Percentiles rank a stretch among this genome's conserved stretches.
Conservation (phyloP, 2,888 invertebrate species). For the Thymelicus acteon region DNA sequence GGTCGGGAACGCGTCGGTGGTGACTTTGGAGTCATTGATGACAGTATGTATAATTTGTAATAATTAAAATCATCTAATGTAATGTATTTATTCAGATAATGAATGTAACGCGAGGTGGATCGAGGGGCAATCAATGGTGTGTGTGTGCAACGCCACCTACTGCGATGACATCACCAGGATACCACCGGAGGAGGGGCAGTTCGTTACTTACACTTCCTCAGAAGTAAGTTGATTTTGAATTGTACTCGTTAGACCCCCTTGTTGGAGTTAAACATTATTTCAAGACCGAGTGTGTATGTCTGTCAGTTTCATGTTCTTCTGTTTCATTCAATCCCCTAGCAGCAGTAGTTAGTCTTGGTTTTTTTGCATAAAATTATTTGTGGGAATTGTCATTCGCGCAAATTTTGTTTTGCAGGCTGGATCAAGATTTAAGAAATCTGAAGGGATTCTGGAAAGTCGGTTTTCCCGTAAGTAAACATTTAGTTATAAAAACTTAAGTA, state of each 20-base stretch:
- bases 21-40: no score
- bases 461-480: neutral
- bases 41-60: neutral
- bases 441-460: conserved; percentile 24
- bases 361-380: neutral
- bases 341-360: no score
- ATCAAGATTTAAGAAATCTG: conserved; percentile 61
- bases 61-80: neutral
- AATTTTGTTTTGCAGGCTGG: conserved; percentile 47
- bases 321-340: conserved; percentile 5
- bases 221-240: conserved; percentile 47
- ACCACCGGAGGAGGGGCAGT: conserved; percentile 58
- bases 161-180: conserved; percentile 69
- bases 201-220: conserved; percentile 69
- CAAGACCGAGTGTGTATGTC: no score
- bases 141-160: conserved; percentile 73
- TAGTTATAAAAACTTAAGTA: no score
- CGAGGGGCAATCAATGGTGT: conserved; percentile 56
- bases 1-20: no score
- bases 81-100: neutral
- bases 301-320: neutral
- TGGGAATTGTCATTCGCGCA: neutral
- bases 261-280: no score
- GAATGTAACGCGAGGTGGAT: conserved; percentile 13
- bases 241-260: no score